Percentiles rank a stretch among this genome's conserved stretches.
Evolutionary conservation across 2,888 invertebrate species (phyloP).

Genomic region (Eupithecia centaureata): DNA sequence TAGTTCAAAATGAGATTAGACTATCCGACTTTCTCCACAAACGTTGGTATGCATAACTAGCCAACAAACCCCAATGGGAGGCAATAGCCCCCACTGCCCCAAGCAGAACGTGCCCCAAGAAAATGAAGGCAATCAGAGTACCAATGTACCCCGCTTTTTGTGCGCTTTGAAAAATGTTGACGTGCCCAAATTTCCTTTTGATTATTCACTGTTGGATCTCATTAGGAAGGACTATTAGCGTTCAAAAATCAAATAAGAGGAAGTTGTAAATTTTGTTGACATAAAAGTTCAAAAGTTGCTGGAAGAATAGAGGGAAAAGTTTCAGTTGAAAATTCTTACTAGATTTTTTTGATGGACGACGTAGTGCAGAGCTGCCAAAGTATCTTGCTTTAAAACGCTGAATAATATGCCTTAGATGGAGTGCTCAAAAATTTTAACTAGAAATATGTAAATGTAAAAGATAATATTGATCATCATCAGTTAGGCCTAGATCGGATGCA

Average conservation of each 20-base stretch:
- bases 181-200: slow-evolving; percentile 55
- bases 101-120: slow-evolving; percentile 72
- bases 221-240: slow-evolving; percentile 40
- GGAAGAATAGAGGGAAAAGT: neutral
- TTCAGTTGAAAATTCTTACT: neutral
- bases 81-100: slow-evolving; percentile 53
- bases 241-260: slow-evolving; percentile 44
- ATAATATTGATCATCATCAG: neutral
- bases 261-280: slow-evolving; percentile 13
- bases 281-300: slow-evolving; percentile 17
- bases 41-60: slow-evolving; percentile 9
- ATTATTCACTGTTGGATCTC: slow-evolving; percentile 43
- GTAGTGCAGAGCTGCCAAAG: neutral
- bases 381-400: neutral
- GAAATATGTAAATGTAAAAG: neutral
- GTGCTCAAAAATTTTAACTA: neutral
- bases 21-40: slow-evolving; percentile 3
- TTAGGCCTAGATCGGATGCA: neutral
- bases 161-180: slow-evolving; percentile 54
- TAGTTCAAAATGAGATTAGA: neutral
- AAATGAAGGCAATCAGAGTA: slow-evolving; percentile 78
- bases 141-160: slow-evolving; percentile 56
- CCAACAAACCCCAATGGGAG: slow-evolving; percentile 27
- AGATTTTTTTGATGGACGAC: neutral
- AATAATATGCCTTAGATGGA: neutral